Conservation (phyloP, 2,888 invertebrate genomes). For the Gasteruption jaculator region DNA sequence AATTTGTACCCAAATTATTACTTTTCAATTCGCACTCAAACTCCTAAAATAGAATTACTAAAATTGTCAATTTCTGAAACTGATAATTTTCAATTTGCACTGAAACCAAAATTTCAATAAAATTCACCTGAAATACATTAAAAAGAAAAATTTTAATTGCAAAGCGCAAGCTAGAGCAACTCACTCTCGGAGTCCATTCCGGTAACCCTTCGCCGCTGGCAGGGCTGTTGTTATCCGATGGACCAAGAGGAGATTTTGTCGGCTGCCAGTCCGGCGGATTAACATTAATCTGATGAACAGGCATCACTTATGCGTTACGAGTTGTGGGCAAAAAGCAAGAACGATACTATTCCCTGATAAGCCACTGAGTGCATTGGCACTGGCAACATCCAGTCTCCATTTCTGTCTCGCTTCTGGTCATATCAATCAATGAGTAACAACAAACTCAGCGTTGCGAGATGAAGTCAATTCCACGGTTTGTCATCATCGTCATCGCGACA, state of each 20-base stretch:
- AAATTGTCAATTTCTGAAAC: too few relatives aligned
- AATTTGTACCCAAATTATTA: too few relatives aligned
- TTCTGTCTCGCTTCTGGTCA: too few relatives aligned
- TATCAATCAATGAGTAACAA: too few relatives aligned
- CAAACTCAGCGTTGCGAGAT: too few relatives aligned
- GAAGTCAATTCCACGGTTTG: too few relatives aligned
- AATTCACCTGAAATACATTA: not conserved
- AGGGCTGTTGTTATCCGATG: constrained; percentile 38
- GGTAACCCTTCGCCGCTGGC: constrained; percentile 34
- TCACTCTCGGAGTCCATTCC: constrained; percentile 44
- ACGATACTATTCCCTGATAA: not conserved
- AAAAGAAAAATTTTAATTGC: constrained; percentile 16
- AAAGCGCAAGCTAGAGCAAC: constrained; percentile 1
- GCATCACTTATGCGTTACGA: constrained; percentile 42
- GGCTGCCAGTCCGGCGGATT: constrained; percentile 47
- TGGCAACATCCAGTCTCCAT: too few relatives aligned
- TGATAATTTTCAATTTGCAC: constrained; percentile 8
- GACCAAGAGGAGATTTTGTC: constrained; percentile 34
- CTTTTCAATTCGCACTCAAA: too few relatives aligned
- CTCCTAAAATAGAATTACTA: too few relatives aligned
- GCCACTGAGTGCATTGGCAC: not conserved
- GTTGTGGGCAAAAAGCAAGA: too few relatives aligned
- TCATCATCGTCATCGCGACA: too few relatives aligned
- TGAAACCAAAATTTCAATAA: not conserved
- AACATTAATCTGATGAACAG: constrained; percentile 47